Conservation (phyloP, 2,888 invertebrate genomes). For the Drosophila basisetae region DNA sequence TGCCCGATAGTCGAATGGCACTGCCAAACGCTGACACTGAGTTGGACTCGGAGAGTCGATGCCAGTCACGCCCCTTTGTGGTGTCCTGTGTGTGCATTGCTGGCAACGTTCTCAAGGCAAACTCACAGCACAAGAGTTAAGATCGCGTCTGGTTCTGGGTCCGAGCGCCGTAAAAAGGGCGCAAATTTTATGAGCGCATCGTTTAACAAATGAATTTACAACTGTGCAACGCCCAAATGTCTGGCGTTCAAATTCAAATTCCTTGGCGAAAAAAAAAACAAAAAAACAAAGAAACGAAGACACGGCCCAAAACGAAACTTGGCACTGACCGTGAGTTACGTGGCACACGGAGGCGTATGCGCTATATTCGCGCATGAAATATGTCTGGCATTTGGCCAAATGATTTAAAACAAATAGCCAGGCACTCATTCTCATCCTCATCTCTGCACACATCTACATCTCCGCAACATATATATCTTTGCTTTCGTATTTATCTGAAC, state of each 20-base stretch:
- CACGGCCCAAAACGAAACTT: slow-evolving; percentile 54
- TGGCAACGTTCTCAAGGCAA: slow-evolving; percentile 60
- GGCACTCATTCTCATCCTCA: slow-evolving; percentile 29
- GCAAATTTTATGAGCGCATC: slow-evolving; percentile 85
- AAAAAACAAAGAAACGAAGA: slow-evolving; percentile 18
- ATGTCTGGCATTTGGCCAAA: slow-evolving; percentile 76
- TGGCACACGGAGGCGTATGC: slow-evolving; percentile 73
- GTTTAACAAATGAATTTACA: slow-evolving; percentile 86
- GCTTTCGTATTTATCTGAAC: slow-evolving; percentile 3
- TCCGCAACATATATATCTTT: not conserved
- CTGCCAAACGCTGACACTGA: slow-evolving; percentile 61
- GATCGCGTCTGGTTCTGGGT: slow-evolving; percentile 28
- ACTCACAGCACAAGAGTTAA: slow-evolving; percentile 26
- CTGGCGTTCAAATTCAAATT: slow-evolving; percentile 85
- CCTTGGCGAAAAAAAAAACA: slow-evolving; percentile 34
- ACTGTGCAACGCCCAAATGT: slow-evolving; percentile 86
- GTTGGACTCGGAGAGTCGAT: slow-evolving; percentile 50
- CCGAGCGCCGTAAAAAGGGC: slow-evolving; percentile 63
- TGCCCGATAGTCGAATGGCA: slow-evolving; percentile 62
- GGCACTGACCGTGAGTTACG: slow-evolving; percentile 67
- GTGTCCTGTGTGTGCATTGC: slow-evolving; percentile 60
- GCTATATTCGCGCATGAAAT: slow-evolving; percentile 63
- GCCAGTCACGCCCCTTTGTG: slow-evolving; percentile 63
- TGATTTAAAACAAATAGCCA: slow-evolving; percentile 70
- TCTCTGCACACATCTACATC: slow-evolving; percentile 3